These are phyloP conservation scores for Cynoglossus semilaevis DNA, from an alignment of 2,113 vertebrate species.

Conservation along the genomic window DNA sequence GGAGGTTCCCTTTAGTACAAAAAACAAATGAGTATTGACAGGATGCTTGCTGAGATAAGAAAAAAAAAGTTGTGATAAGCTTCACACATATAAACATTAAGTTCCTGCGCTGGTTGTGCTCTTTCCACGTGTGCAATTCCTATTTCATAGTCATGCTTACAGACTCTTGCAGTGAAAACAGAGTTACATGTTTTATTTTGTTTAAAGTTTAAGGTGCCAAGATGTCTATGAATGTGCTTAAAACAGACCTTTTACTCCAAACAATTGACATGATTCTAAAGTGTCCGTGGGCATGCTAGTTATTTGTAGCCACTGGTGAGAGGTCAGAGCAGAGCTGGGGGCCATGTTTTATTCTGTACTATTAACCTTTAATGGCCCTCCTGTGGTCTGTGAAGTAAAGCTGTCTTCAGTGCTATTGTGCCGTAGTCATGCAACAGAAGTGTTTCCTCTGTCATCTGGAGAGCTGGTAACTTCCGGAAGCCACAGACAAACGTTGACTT, in stretches of 20 bases:
- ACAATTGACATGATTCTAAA: not conserved
- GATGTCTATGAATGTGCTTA: not conserved
- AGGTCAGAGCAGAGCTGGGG: constrained; percentile 4
- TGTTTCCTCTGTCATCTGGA: constrained; percentile 14
- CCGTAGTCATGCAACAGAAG: constrained; percentile 15
- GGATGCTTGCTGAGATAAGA: not conserved
- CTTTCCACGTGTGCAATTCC: not conserved
- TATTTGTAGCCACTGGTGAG: not conserved
- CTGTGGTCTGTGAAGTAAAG: constrained; percentile 10
- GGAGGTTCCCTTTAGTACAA: too few relatives aligned
- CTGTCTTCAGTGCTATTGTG: not conserved
- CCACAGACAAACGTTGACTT: constrained; percentile 4
- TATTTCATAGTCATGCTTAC: not conserved
- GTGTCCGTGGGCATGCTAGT: not conserved
- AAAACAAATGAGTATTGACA: not conserved
- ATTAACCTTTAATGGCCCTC: constrained; percentile 2
- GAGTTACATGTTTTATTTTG: not conserved
- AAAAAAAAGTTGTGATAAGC: not conserved
- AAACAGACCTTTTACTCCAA: not conserved
- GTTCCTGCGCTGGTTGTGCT: not conserved
- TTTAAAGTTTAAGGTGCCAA: not conserved
- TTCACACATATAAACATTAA: not conserved
- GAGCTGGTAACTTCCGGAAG: constrained; percentile 12
- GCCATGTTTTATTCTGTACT: not conserved
- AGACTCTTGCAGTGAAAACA: not conserved